Conservation (phyloP, 2,888 invertebrate species). For the Meta bourneti region DNA sequence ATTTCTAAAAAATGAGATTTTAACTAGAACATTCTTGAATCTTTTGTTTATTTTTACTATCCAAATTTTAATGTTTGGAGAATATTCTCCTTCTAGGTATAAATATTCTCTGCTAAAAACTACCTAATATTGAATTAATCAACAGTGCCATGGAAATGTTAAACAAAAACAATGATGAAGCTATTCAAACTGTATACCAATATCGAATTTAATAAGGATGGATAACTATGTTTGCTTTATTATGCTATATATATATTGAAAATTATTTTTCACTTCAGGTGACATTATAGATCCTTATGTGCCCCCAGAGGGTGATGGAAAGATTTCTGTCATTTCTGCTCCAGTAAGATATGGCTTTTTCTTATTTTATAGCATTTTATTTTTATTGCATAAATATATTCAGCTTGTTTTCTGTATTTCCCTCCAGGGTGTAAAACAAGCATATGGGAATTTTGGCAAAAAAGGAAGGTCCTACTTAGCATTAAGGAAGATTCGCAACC, state of each 20-base stretch:
- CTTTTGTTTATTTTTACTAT: no score
- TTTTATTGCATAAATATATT: neutral
- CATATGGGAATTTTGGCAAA: constrained; percentile 88
- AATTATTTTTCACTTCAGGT: constrained; percentile 81
- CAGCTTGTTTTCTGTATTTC: neutral
- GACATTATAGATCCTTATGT: constrained; percentile 91
- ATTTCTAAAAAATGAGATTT: no score
- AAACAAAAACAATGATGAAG: neutral
- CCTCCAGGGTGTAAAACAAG: constrained; percentile 90
- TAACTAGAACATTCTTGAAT: no score
- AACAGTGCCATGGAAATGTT: neutral
- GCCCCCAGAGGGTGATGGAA: constrained; percentile 97
- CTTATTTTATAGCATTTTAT: neutral
- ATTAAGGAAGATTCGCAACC: constrained; percentile 90
- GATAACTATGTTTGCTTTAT: neutral
- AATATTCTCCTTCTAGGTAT: no score
- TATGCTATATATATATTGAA: neutral
- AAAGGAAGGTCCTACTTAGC: constrained; percentile 93
- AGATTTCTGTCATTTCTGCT: constrained; percentile 88
- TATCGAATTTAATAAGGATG: neutral
- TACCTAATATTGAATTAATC: no score
- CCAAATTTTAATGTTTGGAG: no score
- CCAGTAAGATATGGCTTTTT: constrained; percentile 82
- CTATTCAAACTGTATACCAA: neutral
- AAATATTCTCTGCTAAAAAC: no score